Conservation (phyloP, 1,140 invertebrate genomes). For the Tetraneura akinire region DNA sequence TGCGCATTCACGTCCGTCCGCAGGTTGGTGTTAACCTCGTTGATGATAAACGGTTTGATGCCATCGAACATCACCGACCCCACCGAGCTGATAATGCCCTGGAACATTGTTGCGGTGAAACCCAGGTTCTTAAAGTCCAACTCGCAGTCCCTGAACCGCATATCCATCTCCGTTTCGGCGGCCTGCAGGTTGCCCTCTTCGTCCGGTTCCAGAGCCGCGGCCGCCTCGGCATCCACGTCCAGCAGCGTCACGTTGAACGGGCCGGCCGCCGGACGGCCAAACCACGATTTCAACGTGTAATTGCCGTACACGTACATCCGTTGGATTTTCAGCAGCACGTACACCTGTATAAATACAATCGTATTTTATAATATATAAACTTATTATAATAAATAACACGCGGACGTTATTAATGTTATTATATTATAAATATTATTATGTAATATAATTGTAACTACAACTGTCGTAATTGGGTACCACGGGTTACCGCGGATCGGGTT, state of each 20-base stretch:
- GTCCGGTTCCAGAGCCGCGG: conserved; percentile 70
- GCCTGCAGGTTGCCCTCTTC: conserved; percentile 73
- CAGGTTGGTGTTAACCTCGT: conserved; percentile 61
- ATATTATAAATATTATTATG: no score
- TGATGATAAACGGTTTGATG: conserved; percentile 79
- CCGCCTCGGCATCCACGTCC: conserved; percentile 68
- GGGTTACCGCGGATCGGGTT: no score
- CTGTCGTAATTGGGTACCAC: no score
- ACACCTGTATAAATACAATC: conserved; percentile 56
- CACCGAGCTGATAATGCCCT: conserved; percentile 69
- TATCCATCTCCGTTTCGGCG: conserved; percentile 76
- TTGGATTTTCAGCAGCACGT: conserved; percentile 55
- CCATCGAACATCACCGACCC: conserved; percentile 81
- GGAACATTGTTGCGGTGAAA: conserved; percentile 72
- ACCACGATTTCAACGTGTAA: conserved; percentile 70
- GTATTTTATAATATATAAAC: no score
- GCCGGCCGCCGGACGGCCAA: conserved; percentile 70
- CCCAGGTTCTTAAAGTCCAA: conserved; percentile 82
- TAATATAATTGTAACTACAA: no score
- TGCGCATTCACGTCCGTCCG: conserved; percentile 53
- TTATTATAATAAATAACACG: no score
- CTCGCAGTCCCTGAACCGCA: conserved; percentile 73
- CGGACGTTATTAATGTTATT: no score
- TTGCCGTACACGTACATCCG: conserved; percentile 70
- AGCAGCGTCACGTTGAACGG: conserved; percentile 75